Percentiles rank a stretch among this genome's conserved stretches.
Conservation (phyloP, 2,888 invertebrate species). For the Lepetodrilus schrolli region DNA sequence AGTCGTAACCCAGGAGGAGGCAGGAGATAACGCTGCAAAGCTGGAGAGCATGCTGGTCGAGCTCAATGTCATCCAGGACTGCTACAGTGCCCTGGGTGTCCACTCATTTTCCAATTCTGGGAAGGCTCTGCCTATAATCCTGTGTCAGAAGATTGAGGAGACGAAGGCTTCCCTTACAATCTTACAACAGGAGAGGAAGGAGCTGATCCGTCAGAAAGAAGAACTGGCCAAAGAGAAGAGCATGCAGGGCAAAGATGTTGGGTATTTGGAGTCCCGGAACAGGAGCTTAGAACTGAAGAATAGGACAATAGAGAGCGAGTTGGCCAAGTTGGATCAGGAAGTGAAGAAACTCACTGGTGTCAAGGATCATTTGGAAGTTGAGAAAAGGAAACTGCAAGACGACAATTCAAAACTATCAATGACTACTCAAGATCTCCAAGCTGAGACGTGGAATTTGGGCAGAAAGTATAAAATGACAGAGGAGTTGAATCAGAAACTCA, state of each 20-base stretch:
- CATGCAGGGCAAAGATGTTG: conserved; percentile 24
- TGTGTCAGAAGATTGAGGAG: conserved; percentile 41
- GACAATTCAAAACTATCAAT: not conserved
- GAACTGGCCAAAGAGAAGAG: conserved; percentile 21
- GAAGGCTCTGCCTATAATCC: conserved; percentile 26
- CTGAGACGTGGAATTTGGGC: conserved; percentile 31
- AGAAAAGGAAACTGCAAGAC: conserved; percentile 30
- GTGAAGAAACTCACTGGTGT: conserved; percentile 1
- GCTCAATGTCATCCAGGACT: conserved; percentile 30
- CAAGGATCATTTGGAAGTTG: conserved; percentile 28
- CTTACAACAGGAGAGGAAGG: conserved; percentile 33
- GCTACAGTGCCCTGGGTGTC: conserved; percentile 34
- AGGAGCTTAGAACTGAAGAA: conserved; percentile 36
- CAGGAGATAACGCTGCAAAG: conserved; percentile 18
- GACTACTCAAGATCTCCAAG: conserved; percentile 12
- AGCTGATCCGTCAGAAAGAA: conserved; percentile 21
- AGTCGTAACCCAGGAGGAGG: conserved; percentile 32
- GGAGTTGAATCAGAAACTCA: conserved; percentile 35
- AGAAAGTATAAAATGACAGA: conserved; percentile 30
- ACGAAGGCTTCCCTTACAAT: conserved; percentile 28
- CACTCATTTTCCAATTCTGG: not conserved
- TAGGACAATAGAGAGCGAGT: conserved; percentile 16
- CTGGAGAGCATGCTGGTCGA: conserved; percentile 35
- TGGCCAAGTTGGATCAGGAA: conserved; percentile 13
- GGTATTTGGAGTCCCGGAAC: conserved; percentile 15